phyloP scores from a whole-genome alignment of 2,113 vertebrate species.

The Rhizomys pruinosus region DNA sequence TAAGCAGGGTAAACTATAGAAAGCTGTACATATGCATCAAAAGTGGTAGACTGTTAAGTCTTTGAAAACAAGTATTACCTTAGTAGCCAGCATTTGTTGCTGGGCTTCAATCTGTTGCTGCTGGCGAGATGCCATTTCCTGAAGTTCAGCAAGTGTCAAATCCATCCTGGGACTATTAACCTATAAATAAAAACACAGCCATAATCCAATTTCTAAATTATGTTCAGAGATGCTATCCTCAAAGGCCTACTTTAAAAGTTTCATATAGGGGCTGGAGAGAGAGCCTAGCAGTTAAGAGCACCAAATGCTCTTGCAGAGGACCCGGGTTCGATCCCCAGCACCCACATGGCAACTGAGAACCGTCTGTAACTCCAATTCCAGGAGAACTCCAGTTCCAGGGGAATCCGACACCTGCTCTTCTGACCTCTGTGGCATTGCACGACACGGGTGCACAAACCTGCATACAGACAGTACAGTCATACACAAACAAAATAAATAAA shows the following conservation, averaged over 20 bases:
- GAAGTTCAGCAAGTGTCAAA: slow-evolving; percentile 95
- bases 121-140: slow-evolving; percentile 97
- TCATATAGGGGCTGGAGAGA: not conserved
- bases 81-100: slow-evolving; percentile 95
- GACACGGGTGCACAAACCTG: no score
- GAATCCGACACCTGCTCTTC: no score
- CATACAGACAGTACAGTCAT: no score
- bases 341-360: no score
- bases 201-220: not conserved
- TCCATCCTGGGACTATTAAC: slow-evolving; percentile 93
- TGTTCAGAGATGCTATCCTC: not conserved
- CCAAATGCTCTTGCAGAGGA: no score
- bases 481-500: no score
- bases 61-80: slow-evolving; percentile 86
- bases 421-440: no score
- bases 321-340: no score
- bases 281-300: no score
- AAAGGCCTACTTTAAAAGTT: not conserved
- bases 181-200: slow-evolving; percentile 82
- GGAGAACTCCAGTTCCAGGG: no score
- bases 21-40: accelerated
- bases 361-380: no score
- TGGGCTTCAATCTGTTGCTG: slow-evolving; percentile 98
- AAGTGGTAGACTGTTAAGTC: accelerated
- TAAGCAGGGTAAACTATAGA: accelerated